Base-by-base conservation (phyloP, 2,797 vertebrate species). In the Nyctalus aviator region DNA sequence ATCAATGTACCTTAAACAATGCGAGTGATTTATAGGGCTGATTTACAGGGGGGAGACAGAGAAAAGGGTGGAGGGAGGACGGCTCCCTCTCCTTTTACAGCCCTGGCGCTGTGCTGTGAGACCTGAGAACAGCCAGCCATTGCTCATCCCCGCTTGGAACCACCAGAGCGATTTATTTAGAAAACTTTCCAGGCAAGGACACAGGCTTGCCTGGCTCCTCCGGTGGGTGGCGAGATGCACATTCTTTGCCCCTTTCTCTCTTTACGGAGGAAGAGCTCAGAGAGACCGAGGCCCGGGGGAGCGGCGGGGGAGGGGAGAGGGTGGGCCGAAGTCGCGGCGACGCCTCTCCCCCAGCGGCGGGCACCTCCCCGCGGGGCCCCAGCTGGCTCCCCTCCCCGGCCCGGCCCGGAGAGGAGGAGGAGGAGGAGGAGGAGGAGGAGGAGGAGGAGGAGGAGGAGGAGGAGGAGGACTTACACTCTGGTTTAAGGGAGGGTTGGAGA, bases 1-100 rank as follows among this genome's bases (percentile, higher is more conserved):
- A 99, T 99, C 99, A 99, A 99, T 99, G 99, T 99, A 99, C 99
- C 99, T 99, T 99, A 99, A 99, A 99, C 99, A 99, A 99, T 99
- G 98, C 97, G 99, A 98, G 98, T 99, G 99, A 99, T 99, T 99
- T 99, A 99, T 99, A 99, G 98, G 98, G 98, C 98, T 98, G 96
- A 98, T 93, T 96, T 95, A 92, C 50, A 75, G 25, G 41, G 30
- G 35, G 30, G 35, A 99, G 98, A 96, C 94, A 91, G 98, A 53
- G 84, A 59, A 44, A 66, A 55, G 41, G 55, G 73, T 23, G 35
- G 35, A 30, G 66, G 59, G 8, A 71, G 53, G 30, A 83, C 97
- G 98, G 98, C 76, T 68, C 46, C 78, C 98, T 98, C 97, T 98
- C 93, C 98, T 98, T 98, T 11, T 98, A 97, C 98, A 98, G 98